These are phyloP conservation scores for Argyra leucocephala DNA, from an alignment of 2,888 invertebrate species.

Conservation along the genomic window DNA sequence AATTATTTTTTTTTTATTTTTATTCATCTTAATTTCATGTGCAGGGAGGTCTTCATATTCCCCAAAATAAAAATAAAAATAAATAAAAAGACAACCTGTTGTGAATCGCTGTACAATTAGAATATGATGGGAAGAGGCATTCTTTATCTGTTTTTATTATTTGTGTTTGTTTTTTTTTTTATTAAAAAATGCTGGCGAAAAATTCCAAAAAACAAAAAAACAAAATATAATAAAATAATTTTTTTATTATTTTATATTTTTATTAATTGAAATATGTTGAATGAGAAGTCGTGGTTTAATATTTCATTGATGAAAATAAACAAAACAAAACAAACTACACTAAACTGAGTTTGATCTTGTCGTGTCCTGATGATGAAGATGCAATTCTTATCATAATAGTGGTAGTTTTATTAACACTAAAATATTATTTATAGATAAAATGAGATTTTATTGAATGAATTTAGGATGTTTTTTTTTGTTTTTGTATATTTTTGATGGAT, in stretches of 20 bases:
- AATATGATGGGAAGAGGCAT: too few species aligned
- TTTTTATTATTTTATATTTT: not conserved
- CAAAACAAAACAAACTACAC: not conserved
- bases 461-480: not conserved
- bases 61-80: not conserved
- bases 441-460: not conserved
- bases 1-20: not conserved
- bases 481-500: not conserved
- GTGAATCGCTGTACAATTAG: not conserved
- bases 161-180: not conserved
- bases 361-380: not conserved
- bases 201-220: not conserved
- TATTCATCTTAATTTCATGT: not conserved
- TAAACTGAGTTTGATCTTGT: not conserved
- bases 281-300: not conserved
- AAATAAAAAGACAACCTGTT: not conserved
- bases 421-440: not conserved
- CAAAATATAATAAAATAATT: too few species aligned
- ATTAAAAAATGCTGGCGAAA: not conserved
- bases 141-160: too few species aligned
- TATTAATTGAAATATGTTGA: not conserved
- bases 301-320: not conserved
- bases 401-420: not conserved
- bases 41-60: not conserved
- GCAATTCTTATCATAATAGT: not conserved